Conservation (phyloP, 2,113 vertebrate genomes). For the Ammodytes dubius region DNA sequence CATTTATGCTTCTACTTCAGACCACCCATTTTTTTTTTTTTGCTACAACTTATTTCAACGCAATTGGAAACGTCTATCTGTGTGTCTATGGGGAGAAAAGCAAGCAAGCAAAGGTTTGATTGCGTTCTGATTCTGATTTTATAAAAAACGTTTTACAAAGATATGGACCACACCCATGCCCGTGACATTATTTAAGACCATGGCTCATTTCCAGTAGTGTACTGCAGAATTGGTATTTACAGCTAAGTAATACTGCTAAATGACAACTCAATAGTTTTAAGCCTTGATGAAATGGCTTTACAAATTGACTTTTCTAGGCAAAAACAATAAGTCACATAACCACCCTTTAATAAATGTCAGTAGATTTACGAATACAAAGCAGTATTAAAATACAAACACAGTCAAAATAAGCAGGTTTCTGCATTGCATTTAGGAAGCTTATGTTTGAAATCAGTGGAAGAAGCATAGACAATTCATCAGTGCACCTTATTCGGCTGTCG, state of each 20-base stretch:
- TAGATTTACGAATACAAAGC: neutral
- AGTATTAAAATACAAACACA: neutral
- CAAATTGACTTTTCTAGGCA: neutral
- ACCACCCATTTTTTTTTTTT: neutral
- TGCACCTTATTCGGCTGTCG: neutral
- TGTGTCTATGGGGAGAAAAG: neutral
- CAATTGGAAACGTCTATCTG: conserved; percentile 1
- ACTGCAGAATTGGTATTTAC: neutral
- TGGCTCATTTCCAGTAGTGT: neutral
- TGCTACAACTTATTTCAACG: conserved; percentile 2
- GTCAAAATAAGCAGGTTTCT: neutral
- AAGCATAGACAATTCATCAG: neutral
- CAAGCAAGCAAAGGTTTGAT: neutral
- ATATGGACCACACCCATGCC: no score
- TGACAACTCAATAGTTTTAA: neutral
- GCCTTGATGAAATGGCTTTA: conserved; percentile 13
- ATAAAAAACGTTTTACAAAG: no score
- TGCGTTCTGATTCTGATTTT: no score
- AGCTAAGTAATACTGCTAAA: neutral
- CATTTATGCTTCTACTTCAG: conserved; percentile 17
- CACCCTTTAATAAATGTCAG: neutral
- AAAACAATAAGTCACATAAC: neutral
- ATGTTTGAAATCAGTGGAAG: no score
- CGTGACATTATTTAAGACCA: neutral
- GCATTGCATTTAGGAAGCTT: no score